Percentiles rank a stretch among this genome's conserved stretches.
Conservation (phyloP, 2,797 vertebrate species). For the Channa striata region DNA sequence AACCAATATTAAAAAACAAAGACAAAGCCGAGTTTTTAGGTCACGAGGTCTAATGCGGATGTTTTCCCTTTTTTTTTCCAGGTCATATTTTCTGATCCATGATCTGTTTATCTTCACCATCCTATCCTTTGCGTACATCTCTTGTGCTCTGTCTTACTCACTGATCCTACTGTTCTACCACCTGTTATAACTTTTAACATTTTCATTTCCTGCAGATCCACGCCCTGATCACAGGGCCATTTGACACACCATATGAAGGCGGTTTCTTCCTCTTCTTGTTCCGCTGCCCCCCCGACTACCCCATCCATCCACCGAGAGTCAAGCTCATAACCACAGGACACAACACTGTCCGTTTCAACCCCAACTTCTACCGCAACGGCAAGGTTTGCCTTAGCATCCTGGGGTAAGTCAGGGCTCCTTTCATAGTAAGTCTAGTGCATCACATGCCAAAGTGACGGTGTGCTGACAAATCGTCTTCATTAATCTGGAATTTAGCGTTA, state of each 20-base stretch:
- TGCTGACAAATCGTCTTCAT: background rate
- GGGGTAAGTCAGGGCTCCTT: constrained; percentile 84
- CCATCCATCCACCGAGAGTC: constrained; percentile 97
- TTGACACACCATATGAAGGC: constrained; percentile 98
- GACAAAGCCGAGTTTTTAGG: background rate
- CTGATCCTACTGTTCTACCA: background rate
- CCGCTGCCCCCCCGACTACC: constrained; percentile 98
- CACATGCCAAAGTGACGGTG: background rate
- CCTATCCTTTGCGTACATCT: background rate
- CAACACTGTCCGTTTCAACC: constrained; percentile 99
- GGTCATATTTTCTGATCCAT: background rate
- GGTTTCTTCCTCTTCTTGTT: constrained; percentile 99
- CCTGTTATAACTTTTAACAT: background rate
- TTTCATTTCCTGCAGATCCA: constrained; percentile 87
- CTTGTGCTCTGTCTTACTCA: background rate
- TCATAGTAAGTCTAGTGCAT: background rate
- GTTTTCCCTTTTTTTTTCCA: background rate
- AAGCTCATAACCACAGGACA: constrained; percentile 99
- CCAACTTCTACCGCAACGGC: constrained; percentile 99
- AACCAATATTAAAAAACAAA: background rate
- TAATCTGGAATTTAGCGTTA: no score
- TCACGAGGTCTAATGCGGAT: background rate
- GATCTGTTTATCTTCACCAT: background rate
- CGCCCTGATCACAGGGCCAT: constrained; percentile 97
- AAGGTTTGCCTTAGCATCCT: constrained; percentile 99